A percentile compares a stretch with the other conserved stretches of the same genome.
Conservation (phyloP, 2,888 invertebrate genomes). For the Sphecodes monilicornis region DNA sequence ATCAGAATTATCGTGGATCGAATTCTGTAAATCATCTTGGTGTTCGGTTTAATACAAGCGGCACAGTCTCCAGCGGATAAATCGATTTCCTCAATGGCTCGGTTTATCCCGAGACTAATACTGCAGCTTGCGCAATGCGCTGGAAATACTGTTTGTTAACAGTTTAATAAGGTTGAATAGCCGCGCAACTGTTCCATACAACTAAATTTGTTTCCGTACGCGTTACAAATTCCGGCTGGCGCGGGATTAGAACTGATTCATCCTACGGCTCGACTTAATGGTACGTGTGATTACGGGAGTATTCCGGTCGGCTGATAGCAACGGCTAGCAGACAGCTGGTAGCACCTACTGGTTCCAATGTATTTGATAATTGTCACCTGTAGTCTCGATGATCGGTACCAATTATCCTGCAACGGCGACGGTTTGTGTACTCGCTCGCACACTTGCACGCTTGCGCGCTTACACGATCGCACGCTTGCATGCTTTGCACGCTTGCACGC, state of each 20-base stretch:
- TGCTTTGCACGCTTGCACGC: neutral
- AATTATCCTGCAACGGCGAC: constrained; percentile 34
- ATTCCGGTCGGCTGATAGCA: constrained; percentile 47
- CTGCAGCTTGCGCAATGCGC: neutral
- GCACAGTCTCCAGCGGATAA: neutral
- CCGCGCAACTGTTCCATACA: neutral
- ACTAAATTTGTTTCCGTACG: constrained; percentile 24
- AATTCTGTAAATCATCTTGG: constrained; percentile 26
- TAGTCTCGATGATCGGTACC: constrained; percentile 61
- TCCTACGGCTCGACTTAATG: constrained; percentile 68
- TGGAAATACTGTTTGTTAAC: constrained; percentile 68
- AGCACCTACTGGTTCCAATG: constrained; percentile 48
- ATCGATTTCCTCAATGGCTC: constrained; percentile 20
- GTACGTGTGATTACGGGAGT: constrained; percentile 70
- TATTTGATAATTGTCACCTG: constrained; percentile 55
- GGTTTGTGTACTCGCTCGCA: too few species aligned
- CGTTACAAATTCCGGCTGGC: constrained; percentile 47
- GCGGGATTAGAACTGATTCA: constrained; percentile 65
- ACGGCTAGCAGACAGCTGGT: constrained; percentile 57
- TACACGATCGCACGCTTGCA: neutral
- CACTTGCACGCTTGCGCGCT: neutral
- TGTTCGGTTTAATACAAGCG: constrained; percentile 14
- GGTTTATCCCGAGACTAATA: constrained; percentile 33
- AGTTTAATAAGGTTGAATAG: constrained; percentile 70
- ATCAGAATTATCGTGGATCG: neutral